Evolutionary conservation across 2,113 vertebrate species (phyloP), one percentile per base, ranked within the genome.

Genomic region (Andinoacara biseriatus): DNA sequence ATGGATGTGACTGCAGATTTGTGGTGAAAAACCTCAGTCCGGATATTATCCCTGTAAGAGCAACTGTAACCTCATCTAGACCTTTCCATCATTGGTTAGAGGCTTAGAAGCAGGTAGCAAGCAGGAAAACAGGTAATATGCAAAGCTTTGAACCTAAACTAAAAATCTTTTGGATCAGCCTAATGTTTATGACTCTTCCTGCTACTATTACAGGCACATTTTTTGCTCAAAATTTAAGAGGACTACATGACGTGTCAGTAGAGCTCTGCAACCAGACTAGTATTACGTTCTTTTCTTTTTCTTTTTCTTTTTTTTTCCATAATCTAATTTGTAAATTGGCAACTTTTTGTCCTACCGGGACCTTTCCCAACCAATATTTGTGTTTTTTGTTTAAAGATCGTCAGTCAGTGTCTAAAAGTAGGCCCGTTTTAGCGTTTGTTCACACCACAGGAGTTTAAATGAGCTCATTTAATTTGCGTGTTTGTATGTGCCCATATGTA

Each of bases 381-480:
- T 82, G 38, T 78, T 63, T 63, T 76, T 11, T 5, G 5, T 84
- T 86, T 57, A 26, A 72, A 60, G 43, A 60, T 26, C 15, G 52
- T 81, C 46, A 67, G 31, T 89, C 76, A 78, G 59, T 88, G 80
- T 84, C 63, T 85, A 49, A 80, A 88, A 83, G 81, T 58, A 87
- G 77, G 35, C 61, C 43, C 38, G 49, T 43, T 80, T 38, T 49
- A 46, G 65, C 61, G 72, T 79, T 90, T 86, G 75, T 89, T 87
- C 84, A 77, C 78, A 78, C 83, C 81, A 56, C 81, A 83, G 69
- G 61, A 84, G 82, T 88, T 86, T 86, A 82, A 91, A 88, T 88
- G 91, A 86, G 81, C 90, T 92, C 82, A 85, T 87, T 92, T 90
- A 67, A 89, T 92, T 89, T 87, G 85, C 35, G 54, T 84, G 83